These are phyloP conservation scores for Drosophila nannoptera DNA, from an alignment of 1,140 invertebrate species.

Conservation along the genomic window DNA sequence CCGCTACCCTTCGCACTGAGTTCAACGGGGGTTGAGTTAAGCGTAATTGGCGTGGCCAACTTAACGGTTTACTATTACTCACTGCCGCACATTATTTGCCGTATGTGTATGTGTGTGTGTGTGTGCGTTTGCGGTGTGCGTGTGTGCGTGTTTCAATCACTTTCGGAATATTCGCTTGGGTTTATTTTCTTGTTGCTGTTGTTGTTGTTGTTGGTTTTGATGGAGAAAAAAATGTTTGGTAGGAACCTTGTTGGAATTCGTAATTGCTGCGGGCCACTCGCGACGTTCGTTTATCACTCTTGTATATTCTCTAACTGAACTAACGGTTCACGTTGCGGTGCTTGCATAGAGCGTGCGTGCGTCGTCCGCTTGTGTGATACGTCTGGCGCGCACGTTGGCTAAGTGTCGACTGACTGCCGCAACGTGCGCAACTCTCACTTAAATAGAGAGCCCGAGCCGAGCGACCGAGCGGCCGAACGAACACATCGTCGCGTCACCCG, in stretches of 20 bases:
- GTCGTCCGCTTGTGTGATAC: conserved; percentile 22
- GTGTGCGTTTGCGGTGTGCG: too few relatives aligned
- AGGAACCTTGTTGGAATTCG: conserved; percentile 59
- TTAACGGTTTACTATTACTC: conserved; percentile 26
- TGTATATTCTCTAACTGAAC: conserved; percentile 7
- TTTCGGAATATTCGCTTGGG: conserved; percentile 1
- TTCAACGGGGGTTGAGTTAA: conserved; percentile 33
- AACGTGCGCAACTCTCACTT: conserved; percentile 73
- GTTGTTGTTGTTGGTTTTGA: too few relatives aligned
- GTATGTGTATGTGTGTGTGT: not conserved
- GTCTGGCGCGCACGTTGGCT: conserved; percentile 63
- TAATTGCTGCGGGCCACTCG: conserved; percentile 31
- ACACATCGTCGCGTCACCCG: conserved; percentile 2
- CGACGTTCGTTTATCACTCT: conserved; percentile 59
- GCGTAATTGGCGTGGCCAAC: conserved; percentile 46
- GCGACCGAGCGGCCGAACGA: not conserved
- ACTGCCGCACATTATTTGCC: conserved; percentile 13
- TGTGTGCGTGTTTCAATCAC: not conserved
- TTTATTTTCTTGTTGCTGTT: conserved; percentile 1
- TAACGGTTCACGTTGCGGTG: conserved; percentile 43
- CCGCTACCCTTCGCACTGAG: conserved; percentile 30
- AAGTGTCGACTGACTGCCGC: conserved; percentile 72
- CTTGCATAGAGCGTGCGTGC: conserved; percentile 21
- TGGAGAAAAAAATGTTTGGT: conserved; percentile 9
- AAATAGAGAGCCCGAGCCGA: conserved; percentile 51